Conservation (phyloP, 2,888 invertebrate genomes). For the Dicranocentrus wangi region DNA sequence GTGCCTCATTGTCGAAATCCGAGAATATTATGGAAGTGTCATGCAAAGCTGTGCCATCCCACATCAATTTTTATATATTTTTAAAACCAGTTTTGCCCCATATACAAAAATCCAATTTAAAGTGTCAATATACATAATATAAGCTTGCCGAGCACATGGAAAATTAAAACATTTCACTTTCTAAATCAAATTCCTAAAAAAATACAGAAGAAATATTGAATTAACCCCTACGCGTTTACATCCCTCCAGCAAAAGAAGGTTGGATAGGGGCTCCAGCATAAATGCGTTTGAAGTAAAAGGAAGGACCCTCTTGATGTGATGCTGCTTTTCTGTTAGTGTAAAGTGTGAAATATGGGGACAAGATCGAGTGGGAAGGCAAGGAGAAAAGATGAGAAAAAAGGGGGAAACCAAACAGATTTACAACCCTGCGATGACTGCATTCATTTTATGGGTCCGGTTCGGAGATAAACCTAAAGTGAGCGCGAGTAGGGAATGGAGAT, state of each 20-base stretch:
- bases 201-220: slow-evolving; percentile 48
- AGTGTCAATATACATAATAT: too few relatives aligned
- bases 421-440: slow-evolving; percentile 64
- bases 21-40: too few relatives aligned
- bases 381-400: slow-evolving; percentile 59
- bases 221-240: slow-evolving; percentile 35
- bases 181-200: slow-evolving; percentile 25
- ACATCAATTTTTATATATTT: too few relatives aligned
- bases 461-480: slow-evolving; percentile 32
- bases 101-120: too few relatives aligned
- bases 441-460: slow-evolving; percentile 60
- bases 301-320: slow-evolving; percentile 21
- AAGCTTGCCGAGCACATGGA: neutral
- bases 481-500: neutral
- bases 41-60: too few relatives aligned
- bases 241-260: neutral
- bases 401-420: slow-evolving; percentile 70
- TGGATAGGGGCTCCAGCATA: neutral
- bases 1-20: too few relatives aligned
- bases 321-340: slow-evolving; percentile 38
- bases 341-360: slow-evolving; percentile 70
- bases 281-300: slow-evolving; percentile 5
- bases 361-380: slow-evolving; percentile 57
- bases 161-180: slow-evolving; percentile 39
- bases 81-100: too few relatives aligned